Conservation (phyloP, 2,113 vertebrate genomes). For the Notechis scutatus region DNA sequence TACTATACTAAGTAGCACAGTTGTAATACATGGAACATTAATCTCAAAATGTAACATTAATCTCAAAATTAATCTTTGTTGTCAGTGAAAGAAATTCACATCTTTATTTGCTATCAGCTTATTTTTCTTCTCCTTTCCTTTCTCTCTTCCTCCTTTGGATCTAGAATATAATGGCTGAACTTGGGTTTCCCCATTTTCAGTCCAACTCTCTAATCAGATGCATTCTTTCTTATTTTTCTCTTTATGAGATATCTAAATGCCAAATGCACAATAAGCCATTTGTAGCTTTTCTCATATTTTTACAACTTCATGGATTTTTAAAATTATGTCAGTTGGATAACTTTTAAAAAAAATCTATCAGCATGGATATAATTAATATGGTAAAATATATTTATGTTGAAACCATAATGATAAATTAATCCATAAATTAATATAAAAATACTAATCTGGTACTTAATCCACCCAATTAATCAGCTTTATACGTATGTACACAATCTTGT, state of each 20-base stretch:
- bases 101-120: not conserved
- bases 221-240: not conserved
- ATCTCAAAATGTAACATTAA: not conserved
- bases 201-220: not conserved
- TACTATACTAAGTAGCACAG: not conserved
- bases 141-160: not conserved
- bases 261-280: not conserved
- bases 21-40: not conserved
- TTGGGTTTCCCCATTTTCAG: not conserved
- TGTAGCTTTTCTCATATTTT: not conserved
- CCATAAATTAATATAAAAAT: not conserved
- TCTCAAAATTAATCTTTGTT: not conserved
- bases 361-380: not conserved
- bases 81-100: not conserved
- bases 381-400: not conserved
- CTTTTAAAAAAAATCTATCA: not conserved
- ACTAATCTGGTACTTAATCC: not conserved
- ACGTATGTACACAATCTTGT: not conserved
- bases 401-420: not conserved
- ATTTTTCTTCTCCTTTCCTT: not conserved
- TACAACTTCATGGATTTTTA: not conserved
- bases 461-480: not conserved
- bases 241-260: not conserved
- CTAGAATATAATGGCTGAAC: not conserved
- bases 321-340: not conserved